Evolutionary conservation across 2,113 vertebrate species (phyloP).

Genomic region (Panthera leo): DNA sequence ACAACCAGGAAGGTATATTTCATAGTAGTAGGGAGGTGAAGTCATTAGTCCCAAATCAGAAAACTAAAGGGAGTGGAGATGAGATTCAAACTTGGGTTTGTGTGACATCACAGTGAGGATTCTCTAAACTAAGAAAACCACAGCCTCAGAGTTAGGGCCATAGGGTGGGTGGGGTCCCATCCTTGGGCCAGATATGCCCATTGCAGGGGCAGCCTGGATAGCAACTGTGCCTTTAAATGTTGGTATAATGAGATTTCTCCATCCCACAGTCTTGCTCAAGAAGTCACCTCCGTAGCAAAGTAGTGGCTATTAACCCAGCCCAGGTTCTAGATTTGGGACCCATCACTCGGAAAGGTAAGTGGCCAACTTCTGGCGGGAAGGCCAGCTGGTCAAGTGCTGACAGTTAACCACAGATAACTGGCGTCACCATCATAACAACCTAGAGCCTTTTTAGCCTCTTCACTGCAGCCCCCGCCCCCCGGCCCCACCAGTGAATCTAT

Average conservation of each 20-base stretch:
- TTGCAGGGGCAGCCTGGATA: not conserved
- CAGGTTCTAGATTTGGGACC: conserved; percentile 71
- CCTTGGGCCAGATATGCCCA: not conserved
- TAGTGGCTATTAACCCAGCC: not conserved
- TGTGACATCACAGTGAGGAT: not conserved
- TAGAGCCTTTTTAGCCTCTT: not conserved
- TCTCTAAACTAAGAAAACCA: not conserved
- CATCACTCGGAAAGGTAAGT: conserved; percentile 63
- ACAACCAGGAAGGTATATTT: not conserved
- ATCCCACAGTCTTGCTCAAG: conserved; percentile 56
- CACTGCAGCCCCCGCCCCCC: no score
- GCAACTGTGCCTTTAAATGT: not conserved
- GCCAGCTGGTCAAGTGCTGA: not conserved
- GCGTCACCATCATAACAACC: not conserved
- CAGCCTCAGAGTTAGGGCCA: not conserved
- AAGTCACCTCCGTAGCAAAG: conserved; percentile 3
- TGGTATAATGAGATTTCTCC: not conserved
- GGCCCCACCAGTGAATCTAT: not conserved
- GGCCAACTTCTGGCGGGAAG: not conserved
- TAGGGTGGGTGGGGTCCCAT: accelerated
- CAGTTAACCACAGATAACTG: not conserved
- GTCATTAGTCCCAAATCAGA: not conserved
- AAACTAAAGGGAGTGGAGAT: not conserved
- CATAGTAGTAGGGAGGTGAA: not conserved
- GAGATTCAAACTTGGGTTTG: not conserved